Conservation (phyloP, 2,113 vertebrate species). For the Oreotrochilus melanogaster region DNA sequence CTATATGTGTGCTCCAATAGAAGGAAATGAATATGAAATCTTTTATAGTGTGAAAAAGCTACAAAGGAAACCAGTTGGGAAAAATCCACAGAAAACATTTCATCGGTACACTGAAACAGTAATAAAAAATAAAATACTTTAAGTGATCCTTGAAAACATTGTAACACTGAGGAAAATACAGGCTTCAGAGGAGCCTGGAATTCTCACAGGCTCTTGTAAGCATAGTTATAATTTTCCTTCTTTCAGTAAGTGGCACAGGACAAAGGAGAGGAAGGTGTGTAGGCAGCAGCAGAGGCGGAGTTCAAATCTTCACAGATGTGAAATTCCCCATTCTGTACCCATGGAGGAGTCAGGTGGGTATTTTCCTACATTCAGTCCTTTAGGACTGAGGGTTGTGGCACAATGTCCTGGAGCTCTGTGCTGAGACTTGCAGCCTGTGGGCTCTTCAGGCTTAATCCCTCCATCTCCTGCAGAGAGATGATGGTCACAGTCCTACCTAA, state of each 20-base stretch:
- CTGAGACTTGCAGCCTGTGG: neutral
- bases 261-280: neutral
- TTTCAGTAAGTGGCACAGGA: neutral
- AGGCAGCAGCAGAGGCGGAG: neutral
- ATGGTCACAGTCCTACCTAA: neutral
- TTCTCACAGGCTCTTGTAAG: neutral
- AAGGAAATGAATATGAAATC: neutral
- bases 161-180: neutral
- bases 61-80: neutral
- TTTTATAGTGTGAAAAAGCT: neutral
- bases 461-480: neutral
- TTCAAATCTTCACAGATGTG: neutral
- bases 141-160: constrained; percentile 17
- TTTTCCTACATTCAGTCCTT: neutral
- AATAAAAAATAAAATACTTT: constrained; percentile 16
- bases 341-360: neutral
- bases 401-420: neutral
- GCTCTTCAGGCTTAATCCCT: neutral
- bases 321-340: neutral
- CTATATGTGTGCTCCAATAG: neutral
- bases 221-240: neutral
- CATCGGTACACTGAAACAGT: neutral
- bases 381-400: neutral
- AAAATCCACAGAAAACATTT: neutral
- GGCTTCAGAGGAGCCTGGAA: neutral